Conservation (phyloP, 1,140 invertebrate genomes). For the Drosophila nannoptera region DNA sequence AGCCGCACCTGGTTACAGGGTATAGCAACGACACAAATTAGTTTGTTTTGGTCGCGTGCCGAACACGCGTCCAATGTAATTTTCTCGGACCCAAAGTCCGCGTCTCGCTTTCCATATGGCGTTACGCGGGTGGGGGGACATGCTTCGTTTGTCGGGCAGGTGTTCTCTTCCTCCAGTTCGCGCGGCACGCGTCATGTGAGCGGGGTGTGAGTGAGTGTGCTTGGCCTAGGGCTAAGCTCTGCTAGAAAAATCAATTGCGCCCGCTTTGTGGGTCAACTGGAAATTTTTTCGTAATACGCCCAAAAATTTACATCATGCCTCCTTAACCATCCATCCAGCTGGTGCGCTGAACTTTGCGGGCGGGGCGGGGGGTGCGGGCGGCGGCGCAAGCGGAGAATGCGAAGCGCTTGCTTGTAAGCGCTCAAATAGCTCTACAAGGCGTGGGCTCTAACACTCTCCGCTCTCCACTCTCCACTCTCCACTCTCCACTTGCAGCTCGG, state of each 20-base stretch:
- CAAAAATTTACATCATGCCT: slow-evolving; percentile 43
- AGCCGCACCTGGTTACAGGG: neutral
- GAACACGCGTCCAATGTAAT: slow-evolving; percentile 32
- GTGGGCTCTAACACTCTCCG: slow-evolving; percentile 30
- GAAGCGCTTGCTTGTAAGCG: slow-evolving; percentile 43
- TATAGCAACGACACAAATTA: slow-evolving; percentile 19
- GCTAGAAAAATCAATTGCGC: slow-evolving; percentile 57
- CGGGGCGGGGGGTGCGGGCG: neutral
- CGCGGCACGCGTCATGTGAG: slow-evolving; percentile 33
- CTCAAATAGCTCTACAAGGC: slow-evolving; percentile 46
- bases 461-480: slow-evolving; percentile 1
- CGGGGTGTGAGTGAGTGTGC: neutral
- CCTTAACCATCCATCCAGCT: neutral
- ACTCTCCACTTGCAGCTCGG: neutral
- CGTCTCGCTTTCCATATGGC: slow-evolving; percentile 1
- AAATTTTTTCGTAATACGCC: slow-evolving; percentile 31
- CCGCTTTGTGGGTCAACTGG: slow-evolving; percentile 54
- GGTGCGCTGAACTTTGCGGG: slow-evolving; percentile 14
- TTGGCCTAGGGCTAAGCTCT: slow-evolving; percentile 5
- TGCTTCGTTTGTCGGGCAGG: slow-evolving; percentile 53
- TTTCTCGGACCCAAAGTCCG: slow-evolving; percentile 21
- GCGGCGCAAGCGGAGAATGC: too few relatives aligned
- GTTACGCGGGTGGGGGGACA: slow-evolving; percentile 7
- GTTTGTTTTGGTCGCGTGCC: slow-evolving; percentile 50
- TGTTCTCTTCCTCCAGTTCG: slow-evolving; percentile 18